Evolutionary conservation across 2,113 vertebrate genomes (phyloP), one percentile per base, ranked within the genome.

Genomic region (Hyla sarda): DNA sequence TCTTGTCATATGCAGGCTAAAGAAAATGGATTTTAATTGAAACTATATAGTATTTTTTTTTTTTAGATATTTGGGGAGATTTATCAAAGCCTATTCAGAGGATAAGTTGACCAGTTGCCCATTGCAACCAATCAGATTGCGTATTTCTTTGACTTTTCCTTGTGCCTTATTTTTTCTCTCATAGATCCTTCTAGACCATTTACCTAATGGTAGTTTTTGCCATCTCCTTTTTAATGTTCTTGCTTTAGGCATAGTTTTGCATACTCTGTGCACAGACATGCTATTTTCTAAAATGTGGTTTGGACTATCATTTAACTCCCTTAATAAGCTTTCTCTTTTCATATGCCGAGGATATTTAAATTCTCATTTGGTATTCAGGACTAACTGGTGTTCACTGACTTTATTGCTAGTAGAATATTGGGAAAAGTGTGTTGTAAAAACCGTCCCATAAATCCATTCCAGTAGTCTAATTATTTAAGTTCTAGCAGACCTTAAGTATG

Each of bases 401-500:
- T 86, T 81, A 86, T 73, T 73, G 77, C 84, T 81, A 13, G 65
- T 45, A 60, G 50, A 81, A 86, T 73, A 81, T 86, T 74, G 48
- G 77, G 32, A 73, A 81, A 73, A 30, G 30, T 73, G 45, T 50
- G 77, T 62, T 74, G 9, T 86, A 62, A 82, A 72, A 74, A 60
- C 50, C 30, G 11, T 56, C 23, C 77, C 67, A 60, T 81, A 86
- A 81, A 86, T 81, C 37, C 23, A 82, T 82, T 86, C 45, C 77
- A 47, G n/a, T 80, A 86, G 48, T 58, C 77, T 84, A 56, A 84
- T 52, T 82, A 62, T 74, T 82, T 80, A 82, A 82, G 72, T 82
- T 87, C 41, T 62, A 34, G 71, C 47, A 88, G 87, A 85, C 76
- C 74, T 84, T 90, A 74, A 86, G 88, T 88, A 89, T 87, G 88